A percentile compares a stretch with the other conserved stretches of the same genome.
Evolutionary conservation across 2,888 invertebrate genomes (phyloP).

Genomic region (Drosophila greeni): DNA sequence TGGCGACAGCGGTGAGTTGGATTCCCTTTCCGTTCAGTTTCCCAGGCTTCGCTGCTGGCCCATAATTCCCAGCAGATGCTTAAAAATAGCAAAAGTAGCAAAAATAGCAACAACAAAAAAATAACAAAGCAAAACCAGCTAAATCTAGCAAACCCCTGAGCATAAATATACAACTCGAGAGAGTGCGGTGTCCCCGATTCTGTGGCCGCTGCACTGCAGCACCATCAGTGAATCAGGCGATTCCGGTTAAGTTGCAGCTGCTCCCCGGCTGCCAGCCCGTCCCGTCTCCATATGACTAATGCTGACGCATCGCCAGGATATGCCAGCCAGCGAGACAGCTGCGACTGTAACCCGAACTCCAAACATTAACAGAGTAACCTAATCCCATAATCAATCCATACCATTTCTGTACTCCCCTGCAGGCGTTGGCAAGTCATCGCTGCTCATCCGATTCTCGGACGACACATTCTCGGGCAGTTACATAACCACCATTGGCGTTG

Average conservation of each 20-base stretch:
- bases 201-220: not conserved
- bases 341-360: constrained; percentile 12
- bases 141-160: not conserved
- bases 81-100: constrained; percentile 19
- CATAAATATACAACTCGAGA: constrained; percentile 9
- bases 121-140: too few species aligned
- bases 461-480: constrained; percentile 98
- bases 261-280: not conserved
- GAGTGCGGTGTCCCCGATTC: constrained; percentile 10
- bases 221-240: constrained; percentile 9
- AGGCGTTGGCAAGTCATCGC: constrained; percentile 99
- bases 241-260: constrained; percentile 7
- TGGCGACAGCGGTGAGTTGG: constrained; percentile 97
- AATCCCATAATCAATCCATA: not conserved
- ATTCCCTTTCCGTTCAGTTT: constrained; percentile 1
- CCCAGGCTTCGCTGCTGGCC: constrained; percentile 13
- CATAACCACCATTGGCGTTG: constrained; percentile 99
- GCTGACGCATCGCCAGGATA: constrained; percentile 24
- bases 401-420: constrained; percentile 65
- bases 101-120: too few species aligned
- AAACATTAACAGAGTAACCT: not conserved
- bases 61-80: constrained; percentile 18
- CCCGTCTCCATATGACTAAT: constrained; percentile 16
- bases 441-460: constrained; percentile 97
- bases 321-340: constrained; percentile 1